Conservation (phyloP, 2,113 vertebrate genomes). For the Ascaphus truei region DNA sequence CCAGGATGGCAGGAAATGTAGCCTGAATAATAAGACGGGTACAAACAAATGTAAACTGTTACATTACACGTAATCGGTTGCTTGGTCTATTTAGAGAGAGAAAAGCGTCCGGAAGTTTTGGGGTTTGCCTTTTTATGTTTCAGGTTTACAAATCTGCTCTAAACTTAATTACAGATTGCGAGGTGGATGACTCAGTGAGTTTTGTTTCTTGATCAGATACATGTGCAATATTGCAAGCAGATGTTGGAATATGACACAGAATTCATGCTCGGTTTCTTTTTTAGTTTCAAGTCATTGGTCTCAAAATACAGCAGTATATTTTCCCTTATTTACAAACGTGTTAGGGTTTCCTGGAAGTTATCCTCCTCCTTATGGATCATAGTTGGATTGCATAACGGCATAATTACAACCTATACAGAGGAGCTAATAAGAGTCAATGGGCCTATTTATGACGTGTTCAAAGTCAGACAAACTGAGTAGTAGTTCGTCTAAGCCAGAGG, state of each 20-base stretch:
- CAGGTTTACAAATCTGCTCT: not conserved
- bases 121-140: slow-evolving; percentile 1
- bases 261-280: slow-evolving; percentile 35
- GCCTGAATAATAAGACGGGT: not conserved
- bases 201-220: slow-evolving; percentile 46
- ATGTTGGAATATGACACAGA: slow-evolving; percentile 42
- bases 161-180: slow-evolving; percentile 10
- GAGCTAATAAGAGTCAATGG: too few species aligned
- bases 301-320: slow-evolving; percentile 42
- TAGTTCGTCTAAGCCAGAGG: too few species aligned
- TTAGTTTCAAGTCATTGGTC: slow-evolving; percentile 42
- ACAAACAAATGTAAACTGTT: not conserved
- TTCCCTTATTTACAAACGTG: not conserved
- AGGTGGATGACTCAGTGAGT: slow-evolving; percentile 16
- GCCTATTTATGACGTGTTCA: too few species aligned
- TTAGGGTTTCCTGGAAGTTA: not conserved
- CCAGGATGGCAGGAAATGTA: not conserved
- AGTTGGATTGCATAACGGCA: too few species aligned
- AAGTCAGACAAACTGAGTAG: too few species aligned
- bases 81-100: not conserved
- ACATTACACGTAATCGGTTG: not conserved
- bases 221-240: slow-evolving; percentile 46
- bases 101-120: not conserved
- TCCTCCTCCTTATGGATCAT: too few species aligned
- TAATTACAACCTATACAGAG: too few species aligned